Evolutionary conservation across 2,888 invertebrate genomes (phyloP), one percentile per base, ranked within the genome.

Genomic region (Pheosia tremula): DNA sequence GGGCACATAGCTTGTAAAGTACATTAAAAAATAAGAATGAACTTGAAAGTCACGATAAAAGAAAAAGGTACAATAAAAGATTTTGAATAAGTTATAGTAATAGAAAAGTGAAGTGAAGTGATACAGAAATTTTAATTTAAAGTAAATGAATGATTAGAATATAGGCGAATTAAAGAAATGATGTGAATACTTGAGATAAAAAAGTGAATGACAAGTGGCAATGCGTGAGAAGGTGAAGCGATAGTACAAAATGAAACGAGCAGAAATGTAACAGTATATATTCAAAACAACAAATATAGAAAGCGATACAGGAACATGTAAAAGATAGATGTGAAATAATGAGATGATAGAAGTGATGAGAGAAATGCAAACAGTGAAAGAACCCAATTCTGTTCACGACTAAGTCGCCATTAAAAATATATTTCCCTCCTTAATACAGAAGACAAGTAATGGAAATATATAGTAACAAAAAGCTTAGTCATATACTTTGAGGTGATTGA

Each of bases 231-330:
- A 53, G 56, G 63, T 61, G 43, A 61, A 67, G 56, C 68, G 60
- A 62, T 61, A 67, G 58, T 63, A 72, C 74, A 67, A 82, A 84
- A 83, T 80, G 82, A 83, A 83, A 82, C 79, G 71, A 81, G 72
- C 63, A 69, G 69, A 66, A 72, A 75, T 56, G 65, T 69, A 72
- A 71, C 66, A 77, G 61, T 61, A 66, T 78, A 70, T 79, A 78
- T 77, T 72, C 71, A 61, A 55, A 63, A 64, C 49, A 71, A 63
- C 62, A 65, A 63, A 57, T 47, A 38, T 57, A 62, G 38, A 41
- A 63, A 57, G 57, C 45, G 39, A 53, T 58, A 63, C 57, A 62
- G 59, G 59, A 58, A 41, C 37, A 24, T 24, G 56, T 56, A 39
- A 57, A 56, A 62, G 54, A 58, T 58, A 56, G 37, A 59, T 39